Base-by-base conservation (phyloP, 2,797 vertebrate species). In the Lates japonicus region DNA sequence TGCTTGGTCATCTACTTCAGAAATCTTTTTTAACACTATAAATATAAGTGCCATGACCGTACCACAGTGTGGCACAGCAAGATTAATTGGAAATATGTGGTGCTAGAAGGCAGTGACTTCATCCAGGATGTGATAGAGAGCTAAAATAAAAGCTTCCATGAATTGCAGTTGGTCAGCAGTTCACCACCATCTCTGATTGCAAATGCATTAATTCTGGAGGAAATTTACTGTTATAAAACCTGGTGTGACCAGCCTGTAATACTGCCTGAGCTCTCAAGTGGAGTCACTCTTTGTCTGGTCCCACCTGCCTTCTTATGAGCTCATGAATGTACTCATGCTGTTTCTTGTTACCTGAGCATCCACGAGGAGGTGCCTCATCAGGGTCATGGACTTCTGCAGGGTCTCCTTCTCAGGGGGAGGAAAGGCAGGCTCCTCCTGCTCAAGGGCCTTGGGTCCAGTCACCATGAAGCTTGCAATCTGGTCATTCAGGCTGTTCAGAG, bases 381-480 rank as follows among this genome's bases (percentile, higher is more conserved):
- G 71, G 29, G 93, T 93, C 97, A 98, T 97, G 79, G 97, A 96
- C 68, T 95, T 97, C 89, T 96, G 97, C 89, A 98, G 86, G 0
- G 96, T 96, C 57, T 97, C 96, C 80, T 96, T 97, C 92, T 98
- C 97, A 0, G 90, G 87, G 5, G 97, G 97, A 65, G 94, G 63
- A 73, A 96, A 97, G 33, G 91, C 83, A 1, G 89, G 94, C 46
- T 95, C 92, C 1, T 97, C 95, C 70, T 96, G 95, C 0, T 97
- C 96, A 87, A 96, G 70, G 0, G 96, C 51, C 88, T 96, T 96
- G 0, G 97, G 95, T 84, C 96, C 95, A 87, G 95, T 95, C 90
- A 97, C 91, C 4, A 98, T 97, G 69, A 98, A 97, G 83, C 95
- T 97, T 1, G 97, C 97, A 85, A 98, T 98, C 95, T 98, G 97